Evolutionary conservation across 2,797 vertebrate species (phyloP).

Genomic region (Mormyrops attenuatus): DNA sequence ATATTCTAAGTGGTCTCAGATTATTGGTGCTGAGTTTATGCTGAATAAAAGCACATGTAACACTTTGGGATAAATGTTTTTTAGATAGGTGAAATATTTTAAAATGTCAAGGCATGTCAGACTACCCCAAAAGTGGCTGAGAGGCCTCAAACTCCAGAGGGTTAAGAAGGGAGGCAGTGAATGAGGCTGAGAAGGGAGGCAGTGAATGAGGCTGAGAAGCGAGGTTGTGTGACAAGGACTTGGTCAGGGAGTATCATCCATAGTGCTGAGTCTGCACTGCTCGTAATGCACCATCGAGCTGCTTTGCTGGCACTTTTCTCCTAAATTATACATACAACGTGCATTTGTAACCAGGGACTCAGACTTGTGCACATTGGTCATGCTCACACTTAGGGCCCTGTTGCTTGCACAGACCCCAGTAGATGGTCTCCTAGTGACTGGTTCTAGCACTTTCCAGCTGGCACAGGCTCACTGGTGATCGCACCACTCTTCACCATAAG

Average conservation of each 20-base stretch:
- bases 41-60: no score
- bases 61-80: no score
- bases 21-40: no score
- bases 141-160: no score
- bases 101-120: no score
- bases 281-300: not conserved
- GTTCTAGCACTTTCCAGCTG: not conserved
- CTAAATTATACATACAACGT: not conserved
- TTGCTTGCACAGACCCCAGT: not conserved
- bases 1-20: no score
- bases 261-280: not conserved
- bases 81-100: no score
- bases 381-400: not conserved
- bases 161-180: no score
- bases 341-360: not conserved
- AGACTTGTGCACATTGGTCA: not conserved
- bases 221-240: not conserved
- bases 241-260: not conserved
- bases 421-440: not conserved
- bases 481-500: not conserved
- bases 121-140: no score
- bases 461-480: not conserved
- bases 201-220: not conserved
- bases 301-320: not conserved
- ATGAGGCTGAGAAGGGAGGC: not conserved